Base-by-base conservation (phyloP, 2,797 vertebrate species). In the Oreortyx pictus region DNA sequence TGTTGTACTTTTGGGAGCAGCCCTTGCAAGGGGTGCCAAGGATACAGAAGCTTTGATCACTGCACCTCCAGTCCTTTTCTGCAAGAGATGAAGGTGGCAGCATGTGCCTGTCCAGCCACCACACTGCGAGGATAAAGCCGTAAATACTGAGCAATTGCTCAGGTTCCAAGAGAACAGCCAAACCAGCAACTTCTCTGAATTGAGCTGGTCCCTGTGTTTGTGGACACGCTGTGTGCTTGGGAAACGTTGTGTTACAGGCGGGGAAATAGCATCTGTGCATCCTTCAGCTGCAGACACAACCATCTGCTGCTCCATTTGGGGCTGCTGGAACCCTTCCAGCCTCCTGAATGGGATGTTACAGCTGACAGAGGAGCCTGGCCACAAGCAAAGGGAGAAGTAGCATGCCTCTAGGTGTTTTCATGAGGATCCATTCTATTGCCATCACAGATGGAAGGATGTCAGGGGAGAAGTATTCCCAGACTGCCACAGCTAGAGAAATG, bases 281-380 rank as follows among this genome's bases (percentile, higher is more conserved):
- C 18, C 65, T 93, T 91, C 91, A 95, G 93, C 93, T 96, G 88
- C 91, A 96, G 94, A 96, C 92, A 91, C 85, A 93, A 91, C 93
- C 93, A 94, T 96, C 94, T 96, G 96, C 92, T 92, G 47, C 77
- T 95, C 94, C 94, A 89, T 95, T 95, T 93, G 87, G 90, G 85
- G 83, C 75, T 89, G 67, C 80, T 96, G 94, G 94, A 96, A 79
- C 61, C 25, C 6, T 2, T 88, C 92, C 95, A 95, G 80, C 50
- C 71, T 91, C 71, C 65, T 82, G 74, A 89, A 68, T 0, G 2
- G 72, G 82, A 78, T 91, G 50, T 87, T 88, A 66, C 85, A 96
- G 88, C 78, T 84, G 77, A 76, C 61, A 65, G 35, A 84, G 67
- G 73, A 93, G 64, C 80, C 80, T 7, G 9, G 73, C 85, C 62